These are phyloP conservation scores for Crocodylus rhombifer DNA, from an alignment of 2,797 vertebrate species.

Conservation along the genomic window DNA sequence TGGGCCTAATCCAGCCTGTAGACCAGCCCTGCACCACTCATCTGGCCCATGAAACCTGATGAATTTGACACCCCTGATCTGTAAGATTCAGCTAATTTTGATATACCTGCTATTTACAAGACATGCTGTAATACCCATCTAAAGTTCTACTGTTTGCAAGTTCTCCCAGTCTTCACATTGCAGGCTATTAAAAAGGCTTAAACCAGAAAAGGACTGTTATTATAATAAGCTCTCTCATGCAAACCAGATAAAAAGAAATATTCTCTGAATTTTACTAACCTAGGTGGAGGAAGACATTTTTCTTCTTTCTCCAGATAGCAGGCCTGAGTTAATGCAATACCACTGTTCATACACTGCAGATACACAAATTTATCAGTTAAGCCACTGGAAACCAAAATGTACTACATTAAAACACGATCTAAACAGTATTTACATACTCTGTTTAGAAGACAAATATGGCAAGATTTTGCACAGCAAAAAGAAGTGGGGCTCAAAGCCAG, in stretches of 20 bases:
- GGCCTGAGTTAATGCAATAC: constrained; percentile 93
- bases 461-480: not conserved
- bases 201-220: not conserved
- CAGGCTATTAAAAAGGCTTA: not conserved
- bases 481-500: not conserved
- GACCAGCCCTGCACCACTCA: too few relatives aligned
- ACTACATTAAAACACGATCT: not conserved
- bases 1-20: too few relatives aligned
- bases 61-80: not conserved
- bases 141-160: not conserved
- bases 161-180: not conserved
- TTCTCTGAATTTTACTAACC: constrained; percentile 79
- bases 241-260: not conserved
- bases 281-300: constrained; percentile 91
- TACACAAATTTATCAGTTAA: not conserved
- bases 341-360: constrained; percentile 88
- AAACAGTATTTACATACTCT: not conserved
- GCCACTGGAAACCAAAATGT: not conserved
- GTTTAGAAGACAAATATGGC: not conserved
- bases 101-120: not conserved
- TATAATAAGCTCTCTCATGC: not conserved
- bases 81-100: not conserved
- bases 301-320: constrained; percentile 96
- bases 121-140: not conserved
- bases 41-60: too few relatives aligned